A percentile compares a stretch with the other conserved stretches of the same genome.
Conservation (phyloP, 2,888 invertebrate genomes). For the Netelia melanura region DNA sequence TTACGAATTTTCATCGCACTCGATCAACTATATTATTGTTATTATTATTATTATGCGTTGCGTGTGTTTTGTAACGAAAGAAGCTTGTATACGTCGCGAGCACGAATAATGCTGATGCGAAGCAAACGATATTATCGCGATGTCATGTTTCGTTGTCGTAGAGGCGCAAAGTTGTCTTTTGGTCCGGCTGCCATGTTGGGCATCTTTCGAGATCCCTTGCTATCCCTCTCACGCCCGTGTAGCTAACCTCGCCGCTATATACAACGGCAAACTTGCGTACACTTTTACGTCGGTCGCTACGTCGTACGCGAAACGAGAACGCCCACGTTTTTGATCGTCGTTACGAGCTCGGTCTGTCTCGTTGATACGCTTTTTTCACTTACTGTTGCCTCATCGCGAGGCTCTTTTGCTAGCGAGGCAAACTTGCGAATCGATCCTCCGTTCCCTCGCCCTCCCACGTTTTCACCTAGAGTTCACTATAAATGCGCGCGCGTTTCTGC, state of each 20-base stretch:
- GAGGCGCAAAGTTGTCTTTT: slow-evolving; percentile 67
- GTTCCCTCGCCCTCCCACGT: neutral
- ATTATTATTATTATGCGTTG: neutral
- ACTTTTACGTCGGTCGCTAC: neutral
- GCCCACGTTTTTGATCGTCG: neutral
- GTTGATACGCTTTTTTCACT: slow-evolving; percentile 1
- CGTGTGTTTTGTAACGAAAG: neutral
- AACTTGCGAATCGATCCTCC: slow-evolving; percentile 29
- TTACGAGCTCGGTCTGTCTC: neutral
- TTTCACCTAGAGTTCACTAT: neutral
- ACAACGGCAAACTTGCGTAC: neutral
- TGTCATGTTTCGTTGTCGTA: slow-evolving; percentile 56
- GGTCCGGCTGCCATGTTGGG: slow-evolving; percentile 69
- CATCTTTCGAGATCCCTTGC: slow-evolving; percentile 40
- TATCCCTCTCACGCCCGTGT: slow-evolving; percentile 1
- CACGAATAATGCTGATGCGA: neutral
- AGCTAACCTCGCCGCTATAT: neutral
- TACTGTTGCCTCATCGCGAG: neutral
- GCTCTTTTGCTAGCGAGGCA: neutral
- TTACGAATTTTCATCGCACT: slow-evolving; percentile 44
- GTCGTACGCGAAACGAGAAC: neutral
- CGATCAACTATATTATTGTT: slow-evolving; percentile 1
- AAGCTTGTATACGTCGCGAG: neutral
- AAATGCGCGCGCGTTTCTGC: slow-evolving; percentile 22
- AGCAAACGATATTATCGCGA: slow-evolving; percentile 45